Conservation (phyloP, 2,888 invertebrate genomes). For the Coremacera marginata region DNA sequence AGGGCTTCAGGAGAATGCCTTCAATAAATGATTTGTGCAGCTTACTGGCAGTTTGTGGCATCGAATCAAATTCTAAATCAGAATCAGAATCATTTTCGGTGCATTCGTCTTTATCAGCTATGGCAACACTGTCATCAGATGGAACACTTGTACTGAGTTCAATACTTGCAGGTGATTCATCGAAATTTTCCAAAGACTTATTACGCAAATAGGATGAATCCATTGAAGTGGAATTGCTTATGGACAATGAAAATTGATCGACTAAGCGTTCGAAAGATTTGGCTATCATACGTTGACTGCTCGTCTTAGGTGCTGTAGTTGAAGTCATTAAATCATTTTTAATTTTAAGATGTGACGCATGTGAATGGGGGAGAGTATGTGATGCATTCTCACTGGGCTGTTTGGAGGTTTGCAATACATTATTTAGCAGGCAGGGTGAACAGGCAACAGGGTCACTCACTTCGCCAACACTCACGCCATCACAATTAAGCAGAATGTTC, state of each 20-base stretch:
- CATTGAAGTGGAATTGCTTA: constrained; percentile 54
- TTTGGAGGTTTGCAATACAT: background rate
- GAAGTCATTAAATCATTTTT: constrained; percentile 47
- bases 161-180: constrained; percentile 61
- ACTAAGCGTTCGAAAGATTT: constrained; percentile 70
- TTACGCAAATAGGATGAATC: constrained; percentile 67
- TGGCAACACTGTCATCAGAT: constrained; percentile 31
- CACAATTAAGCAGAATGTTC: constrained; percentile 48
- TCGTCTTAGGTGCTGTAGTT: constrained; percentile 21
- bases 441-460: no score
- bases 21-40: constrained; percentile 66
- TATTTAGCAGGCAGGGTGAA: background rate
- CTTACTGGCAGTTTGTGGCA: constrained; percentile 49
- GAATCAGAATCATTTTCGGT: constrained; percentile 72
- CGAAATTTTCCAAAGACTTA: constrained; percentile 68
- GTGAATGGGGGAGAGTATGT: constrained; percentile 55
- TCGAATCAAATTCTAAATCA: constrained; percentile 74
- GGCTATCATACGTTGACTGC: constrained; percentile 74
- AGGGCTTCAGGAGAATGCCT: constrained; percentile 62
- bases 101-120: constrained; percentile 63
- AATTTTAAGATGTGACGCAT: constrained; percentile 53
- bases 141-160: background rate
- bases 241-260: constrained; percentile 67
- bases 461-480: constrained; percentile 26
- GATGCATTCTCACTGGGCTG: constrained; percentile 37